Base-by-base conservation (phyloP, 2,113 vertebrate species). In the Sylvilagus bachmani region DNA sequence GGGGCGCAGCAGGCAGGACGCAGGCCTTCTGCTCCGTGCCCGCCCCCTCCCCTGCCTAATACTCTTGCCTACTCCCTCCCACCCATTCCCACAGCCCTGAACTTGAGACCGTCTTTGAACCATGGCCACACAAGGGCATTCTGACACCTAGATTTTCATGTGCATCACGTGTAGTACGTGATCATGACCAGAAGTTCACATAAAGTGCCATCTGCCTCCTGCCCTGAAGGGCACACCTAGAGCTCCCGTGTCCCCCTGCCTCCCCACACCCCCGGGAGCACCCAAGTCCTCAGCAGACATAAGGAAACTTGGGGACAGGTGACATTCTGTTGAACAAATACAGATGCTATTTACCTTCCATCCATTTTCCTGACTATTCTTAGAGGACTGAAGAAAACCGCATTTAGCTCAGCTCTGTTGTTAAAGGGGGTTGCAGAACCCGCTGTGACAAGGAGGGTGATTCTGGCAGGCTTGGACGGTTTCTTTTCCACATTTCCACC, bases 321-420 rank as follows among this genome's bases (percentile, higher is more conserved):
- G 82, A 95, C 96, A 91, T 25, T 3, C 36, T 51, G 44, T 70
- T 88, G 91, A 97, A 90, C 90, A 96, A 96, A 97, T 87, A 96
- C 81, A 92, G 74, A 82, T 95, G 95, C 94, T 95, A 97, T 95
- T 97, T 97, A 90, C 92, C 86, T 88, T 96, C 85, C 64, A 55
- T 90, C 81, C 88, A 66, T 73, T 93, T 83, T 93, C 74, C 82
- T 71, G 94, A 69, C 90, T 86, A 70, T 90, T 93, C 92, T 92
- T 88, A 80, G 67, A 92, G 85, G 88, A 79, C 49, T 69, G 3
- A 22, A n/a, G n/a, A 33, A 36, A 21, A 51, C 7, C 74, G 21
- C 69, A 73, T 74, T 93, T 53, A 89, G 64, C 73, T 91, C 29
- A 24, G 55, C 85, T 94, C 61, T 78, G 3, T 19, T 17, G 19